Base-by-base conservation (phyloP, 2,888 invertebrate genomes). In the Nesidiocoris tenuis region DNA sequence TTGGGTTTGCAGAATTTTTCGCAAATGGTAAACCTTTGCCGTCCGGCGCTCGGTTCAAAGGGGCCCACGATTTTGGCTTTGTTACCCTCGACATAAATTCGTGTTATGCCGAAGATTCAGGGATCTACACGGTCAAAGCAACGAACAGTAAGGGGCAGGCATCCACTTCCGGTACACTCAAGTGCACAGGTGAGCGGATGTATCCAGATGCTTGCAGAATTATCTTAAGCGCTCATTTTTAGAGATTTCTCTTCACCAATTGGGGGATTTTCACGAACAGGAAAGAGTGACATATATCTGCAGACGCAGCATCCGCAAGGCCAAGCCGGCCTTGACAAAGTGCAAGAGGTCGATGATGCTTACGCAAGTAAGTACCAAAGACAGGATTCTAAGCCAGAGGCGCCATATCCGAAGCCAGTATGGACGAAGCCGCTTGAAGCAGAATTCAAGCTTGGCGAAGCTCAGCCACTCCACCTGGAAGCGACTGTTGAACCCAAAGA, bases 301-400 rank as follows among this genome's bases (percentile, higher is more conserved):
- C 95, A 96, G 82, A 96, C 97, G 0, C 96, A 96, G 85, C 95
- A 98, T 86, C 97, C 97, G 61, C 96, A 95, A 86, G 97, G 97
- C 54, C 89, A 90, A 82, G 91, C 91, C 81, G 96, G 96, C 63
- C 86, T 97, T 75, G 93, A 95, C 82, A 92, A 92, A 78, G 93
- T 98, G 0, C 90, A 93, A 83, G 93, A 94, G 84, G 91, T 94
- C 63, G 97, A 98, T 83, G 92, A 92, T 82, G 92, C 90, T 19
- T 87, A 90, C 80, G 87, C 91, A 77, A 88, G 87, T 39, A 91
- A 92, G 81, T 90, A 90, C 79, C 88, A 88, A 79, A 88, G 90
- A 79, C 89, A 90, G 81, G 84, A 89, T 0, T 88, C 88, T 66
- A 79, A 88, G 77, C 91, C 93, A 1, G 94, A 95, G 80, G 87